A percentile compares a stretch with the other conserved stretches of the same genome.
These are phyloP conservation scores for Apteryx mantelli DNA, from an alignment of 2,113 vertebrate genomes.

Conservation along the genomic window DNA sequence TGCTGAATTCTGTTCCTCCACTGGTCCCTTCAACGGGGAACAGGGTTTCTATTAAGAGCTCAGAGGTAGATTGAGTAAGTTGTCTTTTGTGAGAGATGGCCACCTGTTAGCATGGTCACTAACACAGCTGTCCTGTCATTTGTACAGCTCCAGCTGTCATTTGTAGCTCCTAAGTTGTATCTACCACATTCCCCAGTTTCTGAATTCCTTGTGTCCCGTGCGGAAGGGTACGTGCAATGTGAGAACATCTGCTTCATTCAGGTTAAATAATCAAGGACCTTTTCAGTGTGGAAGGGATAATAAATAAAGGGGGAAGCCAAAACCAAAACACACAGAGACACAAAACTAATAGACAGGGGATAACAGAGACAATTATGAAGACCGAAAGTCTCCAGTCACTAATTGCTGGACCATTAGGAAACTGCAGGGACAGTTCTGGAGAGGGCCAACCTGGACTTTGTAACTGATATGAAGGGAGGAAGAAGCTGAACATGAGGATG, in stretches of 20 bases:
- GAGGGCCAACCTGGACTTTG: background rate
- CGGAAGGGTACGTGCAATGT: background rate
- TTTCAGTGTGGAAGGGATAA: background rate
- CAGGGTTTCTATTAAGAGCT: background rate
- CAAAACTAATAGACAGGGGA: background rate
- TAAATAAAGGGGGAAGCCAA: background rate
- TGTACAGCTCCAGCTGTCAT: background rate
- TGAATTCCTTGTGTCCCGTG: background rate
- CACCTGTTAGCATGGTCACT: background rate
- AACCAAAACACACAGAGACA: rapidly evolving
- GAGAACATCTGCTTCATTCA: background rate
- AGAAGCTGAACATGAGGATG: background rate
- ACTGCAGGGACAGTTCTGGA: background rate
- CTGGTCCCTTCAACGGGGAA: background rate
- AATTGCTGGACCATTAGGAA: background rate
- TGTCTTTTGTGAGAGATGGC: too few relatives aligned
- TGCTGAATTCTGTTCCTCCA: background rate
- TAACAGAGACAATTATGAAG: background rate
- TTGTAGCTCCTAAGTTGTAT: background rate
- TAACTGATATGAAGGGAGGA: background rate
- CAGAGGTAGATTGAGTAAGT: background rate
- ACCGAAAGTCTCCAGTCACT: background rate
- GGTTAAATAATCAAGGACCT: background rate
- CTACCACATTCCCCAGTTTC: background rate
- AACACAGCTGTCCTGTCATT: background rate